A percentile compares a stretch with the other conserved stretches of the same genome.
phyloP scores from a whole-genome alignment of 2,888 invertebrate species.

The Noctua fimbriata region DNA sequence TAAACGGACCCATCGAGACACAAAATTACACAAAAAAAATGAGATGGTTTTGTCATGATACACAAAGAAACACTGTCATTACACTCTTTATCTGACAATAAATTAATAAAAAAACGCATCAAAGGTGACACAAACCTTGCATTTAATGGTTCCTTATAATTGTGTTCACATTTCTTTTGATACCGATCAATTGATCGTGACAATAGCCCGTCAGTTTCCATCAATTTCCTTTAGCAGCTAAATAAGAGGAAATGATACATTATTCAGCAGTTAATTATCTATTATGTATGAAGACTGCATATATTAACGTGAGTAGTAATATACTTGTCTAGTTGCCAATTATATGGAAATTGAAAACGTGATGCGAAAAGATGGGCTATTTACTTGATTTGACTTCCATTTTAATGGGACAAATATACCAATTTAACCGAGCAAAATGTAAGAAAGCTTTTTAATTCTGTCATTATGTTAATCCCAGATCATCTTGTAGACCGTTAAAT shows the following conservation, averaged over 20 bases:
- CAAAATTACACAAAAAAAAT: not conserved
- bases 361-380: constrained; percentile 26
- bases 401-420: not conserved
- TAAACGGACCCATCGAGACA: no score
- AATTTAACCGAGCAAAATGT: not conserved
- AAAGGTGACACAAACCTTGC: constrained; percentile 46
- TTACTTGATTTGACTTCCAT: constrained; percentile 5
- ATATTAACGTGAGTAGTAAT: constrained; percentile 36
- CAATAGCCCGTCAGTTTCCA: constrained; percentile 69
- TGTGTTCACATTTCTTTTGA: constrained; percentile 69
- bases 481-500: not conserved
- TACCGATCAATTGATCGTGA: constrained; percentile 58
- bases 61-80: constrained; percentile 20
- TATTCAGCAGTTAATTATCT: constrained; percentile 62
- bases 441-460: constrained; percentile 5
- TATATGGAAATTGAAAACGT: constrained; percentile 35
- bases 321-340: constrained; percentile 46
- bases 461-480: not conserved
- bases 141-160: constrained; percentile 61
- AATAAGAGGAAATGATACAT: constrained; percentile 66
- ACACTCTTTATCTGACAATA: not conserved
- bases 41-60: constrained; percentile 4
- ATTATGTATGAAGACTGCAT: constrained; percentile 62
- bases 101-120: constrained; percentile 25
- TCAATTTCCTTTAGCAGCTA: constrained; percentile 63